Conservation (phyloP, 2,797 vertebrate species). For the Cichlasoma orientale region DNA sequence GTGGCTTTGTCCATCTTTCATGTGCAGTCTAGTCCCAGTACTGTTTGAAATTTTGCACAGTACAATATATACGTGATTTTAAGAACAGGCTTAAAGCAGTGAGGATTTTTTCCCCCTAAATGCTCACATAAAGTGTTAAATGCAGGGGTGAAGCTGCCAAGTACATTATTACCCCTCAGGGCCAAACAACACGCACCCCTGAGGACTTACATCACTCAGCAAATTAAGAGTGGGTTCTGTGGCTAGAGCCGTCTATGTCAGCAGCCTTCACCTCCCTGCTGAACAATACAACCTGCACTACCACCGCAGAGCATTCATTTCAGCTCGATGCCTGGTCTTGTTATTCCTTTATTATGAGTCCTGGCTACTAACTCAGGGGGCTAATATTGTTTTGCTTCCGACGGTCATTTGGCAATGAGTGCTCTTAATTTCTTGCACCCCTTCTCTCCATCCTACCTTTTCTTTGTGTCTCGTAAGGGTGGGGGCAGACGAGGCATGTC, state of each 20-base stretch:
- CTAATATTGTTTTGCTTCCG: constrained; percentile 85
- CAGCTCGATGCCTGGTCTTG: constrained; percentile 73
- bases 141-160: constrained; percentile 71
- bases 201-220: constrained; percentile 75
- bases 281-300: constrained; percentile 77
- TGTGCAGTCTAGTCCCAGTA: too few species aligned
- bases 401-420: constrained; percentile 84
- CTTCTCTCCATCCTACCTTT: constrained; percentile 73
- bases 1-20: too few species aligned
- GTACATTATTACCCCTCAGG: constrained; percentile 79
- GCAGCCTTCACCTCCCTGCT: constrained; percentile 67
- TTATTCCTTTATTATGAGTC: constrained; percentile 82
- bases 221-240: constrained; percentile 76
- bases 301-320: constrained; percentile 72
- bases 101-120: constrained; percentile 15
- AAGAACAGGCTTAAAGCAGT: neutral
- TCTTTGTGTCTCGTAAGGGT: constrained; percentile 70
- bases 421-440: constrained; percentile 80
- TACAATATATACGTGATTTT: neutral
- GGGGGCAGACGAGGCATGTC: constrained; percentile 69
- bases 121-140: constrained; percentile 71
- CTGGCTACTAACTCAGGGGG: constrained; percentile 76
- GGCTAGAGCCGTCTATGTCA: constrained; percentile 66
- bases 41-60: neutral
- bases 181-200: constrained; percentile 76